These are phyloP conservation scores for Synanthedon andrenaeformis DNA, from an alignment of 2,888 invertebrate genomes.

Conservation along the genomic window DNA sequence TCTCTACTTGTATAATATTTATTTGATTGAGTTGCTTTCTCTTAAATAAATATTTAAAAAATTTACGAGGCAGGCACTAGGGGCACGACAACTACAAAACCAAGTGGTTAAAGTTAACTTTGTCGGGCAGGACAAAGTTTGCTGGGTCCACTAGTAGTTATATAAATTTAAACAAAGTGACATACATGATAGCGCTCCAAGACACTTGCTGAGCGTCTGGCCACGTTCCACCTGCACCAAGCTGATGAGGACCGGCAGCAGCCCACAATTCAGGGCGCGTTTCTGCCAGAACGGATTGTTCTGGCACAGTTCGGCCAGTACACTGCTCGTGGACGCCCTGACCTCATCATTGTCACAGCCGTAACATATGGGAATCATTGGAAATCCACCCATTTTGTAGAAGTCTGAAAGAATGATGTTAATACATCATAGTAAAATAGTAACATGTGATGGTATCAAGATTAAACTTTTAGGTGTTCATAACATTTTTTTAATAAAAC, in stretches of 20 bases:
- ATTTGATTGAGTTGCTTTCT: too few species aligned
- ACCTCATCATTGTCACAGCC: slow-evolving; percentile 73
- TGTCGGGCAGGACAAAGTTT: too few species aligned
- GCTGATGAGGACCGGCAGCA: slow-evolving; percentile 73
- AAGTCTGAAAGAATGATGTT: slow-evolving; percentile 71
- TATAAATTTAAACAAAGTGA: slow-evolving; percentile 9
- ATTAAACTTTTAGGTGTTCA: too few species aligned
- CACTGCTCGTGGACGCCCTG: slow-evolving; percentile 73
- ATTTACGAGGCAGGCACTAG: too few species aligned
- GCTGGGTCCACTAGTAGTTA: too few species aligned
- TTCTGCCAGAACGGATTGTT: slow-evolving; percentile 88
- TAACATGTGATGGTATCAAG: too few species aligned
- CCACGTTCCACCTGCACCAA: slow-evolving; percentile 71
- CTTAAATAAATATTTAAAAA: too few species aligned
- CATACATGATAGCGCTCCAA: slow-evolving; percentile 86
- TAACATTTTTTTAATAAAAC: too few species aligned
- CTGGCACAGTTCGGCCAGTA: slow-evolving; percentile 85
- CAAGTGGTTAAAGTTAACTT: too few species aligned
- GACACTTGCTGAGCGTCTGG: slow-evolving; percentile 74
- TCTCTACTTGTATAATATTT: too few species aligned
- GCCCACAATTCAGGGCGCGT: slow-evolving; percentile 73
- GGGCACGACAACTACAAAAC: too few species aligned
- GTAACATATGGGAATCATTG: slow-evolving; percentile 76
- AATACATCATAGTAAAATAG: too few species aligned
- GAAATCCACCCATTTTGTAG: slow-evolving; percentile 85